These are phyloP conservation scores for Plectropomus leopardus DNA, from an alignment of 2,113 vertebrate species.

Conservation along the genomic window DNA sequence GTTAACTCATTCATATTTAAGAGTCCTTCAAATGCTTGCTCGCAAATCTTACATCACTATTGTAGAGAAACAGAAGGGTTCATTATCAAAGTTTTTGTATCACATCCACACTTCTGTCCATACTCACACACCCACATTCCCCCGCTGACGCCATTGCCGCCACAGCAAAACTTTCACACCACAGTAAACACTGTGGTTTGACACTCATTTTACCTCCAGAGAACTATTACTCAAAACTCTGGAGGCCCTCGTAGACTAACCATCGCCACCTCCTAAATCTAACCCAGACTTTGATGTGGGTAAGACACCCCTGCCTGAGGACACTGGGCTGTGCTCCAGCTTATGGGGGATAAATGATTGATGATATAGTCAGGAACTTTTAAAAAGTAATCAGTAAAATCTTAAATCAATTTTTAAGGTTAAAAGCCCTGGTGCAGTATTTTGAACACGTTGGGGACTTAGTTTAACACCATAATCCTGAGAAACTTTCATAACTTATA, in stretches of 20 bases:
- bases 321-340: constrained; percentile 26
- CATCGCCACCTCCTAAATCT: constrained; percentile 49
- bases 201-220: constrained; percentile 32
- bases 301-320: constrained; percentile 47
- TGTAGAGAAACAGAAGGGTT: too few species aligned
- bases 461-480: background rate
- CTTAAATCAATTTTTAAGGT: constrained; percentile 36
- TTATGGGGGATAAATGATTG: constrained; percentile 60
- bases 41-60: too few species aligned
- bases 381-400: constrained; percentile 58
- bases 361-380: constrained; percentile 58
- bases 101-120: too few species aligned
- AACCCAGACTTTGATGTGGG: constrained; percentile 59
- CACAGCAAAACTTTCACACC: too few species aligned
- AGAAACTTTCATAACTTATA: constrained; percentile 3
- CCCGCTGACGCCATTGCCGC: too few species aligned
- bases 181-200: too few species aligned
- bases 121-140: too few species aligned
- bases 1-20: too few species aligned
- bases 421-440: constrained; percentile 27
- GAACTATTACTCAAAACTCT: constrained; percentile 46
- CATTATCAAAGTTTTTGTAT: too few species aligned
- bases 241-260: constrained; percentile 19
- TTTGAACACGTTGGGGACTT: constrained; percentile 24
- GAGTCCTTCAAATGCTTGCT: too few species aligned